phyloP scores from a whole-genome alignment of 2,113 vertebrate genomes.

The Takifugu flavidus region DNA sequence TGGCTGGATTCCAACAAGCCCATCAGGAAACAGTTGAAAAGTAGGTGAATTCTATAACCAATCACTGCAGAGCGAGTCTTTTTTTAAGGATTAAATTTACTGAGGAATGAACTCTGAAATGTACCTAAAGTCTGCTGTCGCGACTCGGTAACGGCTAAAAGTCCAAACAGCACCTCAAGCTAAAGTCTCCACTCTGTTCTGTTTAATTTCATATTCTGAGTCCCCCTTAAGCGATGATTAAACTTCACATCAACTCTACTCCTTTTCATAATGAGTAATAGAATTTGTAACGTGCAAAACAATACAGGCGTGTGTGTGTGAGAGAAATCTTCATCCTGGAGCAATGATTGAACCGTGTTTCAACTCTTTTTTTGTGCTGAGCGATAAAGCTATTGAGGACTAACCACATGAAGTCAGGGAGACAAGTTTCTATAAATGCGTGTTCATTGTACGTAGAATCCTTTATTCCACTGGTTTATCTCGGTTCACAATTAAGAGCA shows the following conservation, averaged over 20 bases:
- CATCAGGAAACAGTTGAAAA: slow-evolving; percentile 98
- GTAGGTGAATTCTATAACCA: slow-evolving; percentile 78
- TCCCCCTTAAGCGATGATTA: slow-evolving; percentile 39
- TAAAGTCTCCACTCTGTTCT: neutral
- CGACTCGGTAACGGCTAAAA: slow-evolving; percentile 16
- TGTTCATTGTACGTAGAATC: slow-evolving; percentile 12
- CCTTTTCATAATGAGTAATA: slow-evolving; percentile 37
- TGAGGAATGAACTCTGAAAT: neutral
- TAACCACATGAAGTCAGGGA: neutral
- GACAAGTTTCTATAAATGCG: neutral
- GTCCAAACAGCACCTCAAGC: slow-evolving; percentile 14
- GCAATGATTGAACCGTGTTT: slow-evolving; percentile 53
- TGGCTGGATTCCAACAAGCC: slow-evolving; percentile 99
- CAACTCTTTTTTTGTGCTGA: slow-evolving; percentile 29
- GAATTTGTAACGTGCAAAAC: slow-evolving; percentile 39
- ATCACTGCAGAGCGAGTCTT: slow-evolving; percentile 23
- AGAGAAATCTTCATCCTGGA: slow-evolving; percentile 23
- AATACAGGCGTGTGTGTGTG: slow-evolving; percentile 18
- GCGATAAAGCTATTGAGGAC: slow-evolving; percentile 19
- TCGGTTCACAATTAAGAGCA: neutral
- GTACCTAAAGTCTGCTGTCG: neutral
- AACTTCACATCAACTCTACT: slow-evolving; percentile 52
- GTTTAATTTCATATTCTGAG: slow-evolving; percentile 28
- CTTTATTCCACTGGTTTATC: neutral
- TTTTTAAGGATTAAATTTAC: neutral